phyloP scores from a whole-genome alignment of 2,113 vertebrate genomes.

The Ariopsis seemanni region DNA sequence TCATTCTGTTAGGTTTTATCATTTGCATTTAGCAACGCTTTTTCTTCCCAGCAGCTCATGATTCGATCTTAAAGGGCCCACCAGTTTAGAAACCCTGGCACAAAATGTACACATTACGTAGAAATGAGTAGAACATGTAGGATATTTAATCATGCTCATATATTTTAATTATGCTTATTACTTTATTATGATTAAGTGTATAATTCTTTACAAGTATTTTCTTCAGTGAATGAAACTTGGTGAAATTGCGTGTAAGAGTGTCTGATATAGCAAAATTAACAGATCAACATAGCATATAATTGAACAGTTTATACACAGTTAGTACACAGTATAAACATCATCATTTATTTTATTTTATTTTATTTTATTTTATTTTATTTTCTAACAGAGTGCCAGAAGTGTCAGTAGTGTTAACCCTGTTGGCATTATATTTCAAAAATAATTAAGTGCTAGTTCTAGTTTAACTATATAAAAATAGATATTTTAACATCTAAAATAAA shows the following conservation, averaged over 20 bases:
- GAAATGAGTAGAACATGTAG: not conserved
- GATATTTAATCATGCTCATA: not conserved
- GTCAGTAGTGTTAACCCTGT: too few relatives aligned
- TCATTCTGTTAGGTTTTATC: too few relatives aligned
- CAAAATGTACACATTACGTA: not conserved
- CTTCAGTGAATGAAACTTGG: not conserved
- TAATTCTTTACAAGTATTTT: not conserved
- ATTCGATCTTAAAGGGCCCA: too few relatives aligned
- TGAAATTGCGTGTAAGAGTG: not conserved
- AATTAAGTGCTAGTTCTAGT: too few relatives aligned
- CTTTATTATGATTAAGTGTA: not conserved
- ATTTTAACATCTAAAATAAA: not conserved
- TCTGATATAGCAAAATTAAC: not conserved
- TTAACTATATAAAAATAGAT: not conserved
- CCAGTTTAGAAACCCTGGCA: too few relatives aligned
- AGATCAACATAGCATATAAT: not conserved
- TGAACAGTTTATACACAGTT: not conserved
- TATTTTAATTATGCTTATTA: not conserved
- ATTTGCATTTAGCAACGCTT: too few relatives aligned
- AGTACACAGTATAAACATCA: not conserved
- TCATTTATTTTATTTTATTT: not conserved
- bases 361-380: not conserved
- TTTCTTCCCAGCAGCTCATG: too few relatives aligned
- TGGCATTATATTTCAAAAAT: too few relatives aligned
- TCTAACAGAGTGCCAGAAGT: not conserved